phyloP scores from a whole-genome alignment of 2,113 vertebrate genomes.

The Jaculus jaculus region DNA sequence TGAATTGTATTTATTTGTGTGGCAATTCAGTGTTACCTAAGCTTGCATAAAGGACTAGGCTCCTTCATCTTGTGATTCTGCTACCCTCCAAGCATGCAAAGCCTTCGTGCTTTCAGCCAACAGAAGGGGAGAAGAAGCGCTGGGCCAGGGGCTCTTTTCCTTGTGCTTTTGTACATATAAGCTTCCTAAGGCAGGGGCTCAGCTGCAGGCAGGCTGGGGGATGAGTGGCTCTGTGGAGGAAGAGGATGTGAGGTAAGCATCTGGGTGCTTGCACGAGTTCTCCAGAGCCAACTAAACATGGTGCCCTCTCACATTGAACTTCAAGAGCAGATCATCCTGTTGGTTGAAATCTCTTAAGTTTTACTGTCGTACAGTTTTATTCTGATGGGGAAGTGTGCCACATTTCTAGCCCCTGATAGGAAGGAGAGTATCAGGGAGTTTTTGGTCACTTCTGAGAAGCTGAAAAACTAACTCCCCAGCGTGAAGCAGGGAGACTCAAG shows the following conservation, averaged over 20 bases:
- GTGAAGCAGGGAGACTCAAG: no score
- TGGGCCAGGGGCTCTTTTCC: no score
- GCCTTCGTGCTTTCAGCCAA: no score
- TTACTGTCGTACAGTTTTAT: neutral
- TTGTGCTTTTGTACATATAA: neutral
- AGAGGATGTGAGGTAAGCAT: neutral
- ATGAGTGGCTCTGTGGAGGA: neutral
- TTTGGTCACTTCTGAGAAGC: neutral
- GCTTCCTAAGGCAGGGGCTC: neutral
- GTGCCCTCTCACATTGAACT: neutral
- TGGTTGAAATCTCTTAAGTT: neutral
- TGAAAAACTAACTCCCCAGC: neutral
- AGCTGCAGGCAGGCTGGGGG: neutral
- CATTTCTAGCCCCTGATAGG: neutral
- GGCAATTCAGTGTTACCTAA: neutral
- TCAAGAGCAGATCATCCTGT: neutral
- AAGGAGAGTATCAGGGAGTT: neutral
- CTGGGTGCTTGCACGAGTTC: accelerated
- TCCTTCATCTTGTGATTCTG: neutral
- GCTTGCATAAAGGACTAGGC: neutral
- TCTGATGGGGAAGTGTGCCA: neutral
- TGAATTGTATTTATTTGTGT: no score
- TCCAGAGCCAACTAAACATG: neutral
- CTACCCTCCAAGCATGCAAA: neutral
- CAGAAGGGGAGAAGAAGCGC: no score